Percentiles rank a stretch among this genome's conserved stretches.
Evolutionary conservation across 1,140 invertebrate genomes (phyloP).

Genomic region (Drosophila yakuba): DNA sequence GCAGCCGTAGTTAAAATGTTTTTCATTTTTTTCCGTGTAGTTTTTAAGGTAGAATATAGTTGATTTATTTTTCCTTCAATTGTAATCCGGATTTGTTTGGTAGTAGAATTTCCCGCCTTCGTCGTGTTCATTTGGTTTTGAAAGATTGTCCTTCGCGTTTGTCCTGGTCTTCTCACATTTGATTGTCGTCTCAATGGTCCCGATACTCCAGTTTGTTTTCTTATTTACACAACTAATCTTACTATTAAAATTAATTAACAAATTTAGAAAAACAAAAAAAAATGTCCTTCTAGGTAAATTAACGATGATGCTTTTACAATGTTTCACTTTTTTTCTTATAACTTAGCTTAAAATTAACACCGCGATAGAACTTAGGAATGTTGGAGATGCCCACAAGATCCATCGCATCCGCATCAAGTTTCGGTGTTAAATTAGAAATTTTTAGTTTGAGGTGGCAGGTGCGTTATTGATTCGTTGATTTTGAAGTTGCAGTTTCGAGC

Average conservation of each 20-base stretch:
- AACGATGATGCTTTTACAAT: slow-evolving; percentile 1
- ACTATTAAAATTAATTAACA: slow-evolving; percentile 34
- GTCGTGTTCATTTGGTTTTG: neutral
- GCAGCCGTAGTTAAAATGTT: neutral
- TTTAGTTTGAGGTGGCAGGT: neutral
- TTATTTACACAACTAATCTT: slow-evolving; percentile 6
- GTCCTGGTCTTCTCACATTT: neutral
- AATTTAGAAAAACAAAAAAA: neutral
- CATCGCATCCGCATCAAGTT: slow-evolving; percentile 6
- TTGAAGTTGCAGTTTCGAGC: slow-evolving; percentile 7
- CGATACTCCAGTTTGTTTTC: neutral
- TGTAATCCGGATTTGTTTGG: neutral
- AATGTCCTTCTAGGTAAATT: neutral
- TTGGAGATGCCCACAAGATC: slow-evolving; percentile 2
- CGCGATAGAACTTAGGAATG: slow-evolving; percentile 15
- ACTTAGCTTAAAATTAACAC: slow-evolving; percentile 9
- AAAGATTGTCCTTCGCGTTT: neutral
- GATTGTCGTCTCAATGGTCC: slow-evolving; percentile 9
- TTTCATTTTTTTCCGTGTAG: neutral
- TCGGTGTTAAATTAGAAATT: neutral
- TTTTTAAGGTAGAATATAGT: too few relatives aligned
- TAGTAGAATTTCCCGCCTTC: neutral
- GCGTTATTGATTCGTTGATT: slow-evolving; percentile 13
- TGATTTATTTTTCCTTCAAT: neutral
- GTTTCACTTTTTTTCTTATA: slow-evolving; percentile 15